phyloP scores from a whole-genome alignment of 2,888 invertebrate species.

The Elmis aenea region DNA sequence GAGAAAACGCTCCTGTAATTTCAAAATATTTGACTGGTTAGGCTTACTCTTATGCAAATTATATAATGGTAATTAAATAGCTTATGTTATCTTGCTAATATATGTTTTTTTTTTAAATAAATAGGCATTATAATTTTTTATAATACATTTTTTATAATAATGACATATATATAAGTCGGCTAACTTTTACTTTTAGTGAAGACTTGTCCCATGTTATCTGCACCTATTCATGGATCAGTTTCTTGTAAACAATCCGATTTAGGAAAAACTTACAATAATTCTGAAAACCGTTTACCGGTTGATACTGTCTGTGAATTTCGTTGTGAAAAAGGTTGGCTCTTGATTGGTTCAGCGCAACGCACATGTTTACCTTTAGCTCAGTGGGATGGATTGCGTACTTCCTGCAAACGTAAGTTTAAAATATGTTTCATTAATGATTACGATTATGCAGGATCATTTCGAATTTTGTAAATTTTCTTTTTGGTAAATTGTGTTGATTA shows the following conservation, averaged over 20 bases:
- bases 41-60: no score
- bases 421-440: neutral
- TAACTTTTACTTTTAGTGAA: slow-evolving; percentile 50
- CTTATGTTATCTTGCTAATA: no score
- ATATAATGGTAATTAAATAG: no score
- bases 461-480: neutral
- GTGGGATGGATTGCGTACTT: slow-evolving; percentile 64
- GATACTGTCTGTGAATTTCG: slow-evolving; percentile 62
- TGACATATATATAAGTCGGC: neutral
- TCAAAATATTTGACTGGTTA: no score
- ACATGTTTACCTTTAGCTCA: slow-evolving; percentile 62
- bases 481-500: no score
- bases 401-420: slow-evolving; percentile 56
- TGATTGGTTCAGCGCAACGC: slow-evolving; percentile 59
- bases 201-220: slow-evolving; percentile 54
- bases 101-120: no score
- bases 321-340: slow-evolving; percentile 58
- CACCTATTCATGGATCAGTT: slow-evolving; percentile 55
- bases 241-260: slow-evolving; percentile 48
- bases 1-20: no score
- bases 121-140: no score
- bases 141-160: neutral
- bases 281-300: slow-evolving; percentile 48
- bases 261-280: slow-evolving; percentile 35
- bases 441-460: no score